Conservation (phyloP, 2,113 vertebrate species). For the Carollia perspicillata region DNA sequence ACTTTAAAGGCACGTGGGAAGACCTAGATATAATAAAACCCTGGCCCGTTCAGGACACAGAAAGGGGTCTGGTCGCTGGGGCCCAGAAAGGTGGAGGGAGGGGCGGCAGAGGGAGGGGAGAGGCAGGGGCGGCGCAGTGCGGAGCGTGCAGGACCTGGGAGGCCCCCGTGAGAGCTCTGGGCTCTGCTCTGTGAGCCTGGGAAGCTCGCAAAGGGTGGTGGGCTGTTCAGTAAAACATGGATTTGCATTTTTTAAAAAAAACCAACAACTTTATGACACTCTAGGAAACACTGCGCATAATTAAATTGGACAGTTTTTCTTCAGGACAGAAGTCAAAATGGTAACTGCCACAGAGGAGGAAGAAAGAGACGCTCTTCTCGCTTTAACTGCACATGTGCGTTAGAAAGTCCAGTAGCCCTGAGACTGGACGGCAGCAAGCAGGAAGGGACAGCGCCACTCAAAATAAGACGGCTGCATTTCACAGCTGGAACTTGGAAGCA, state of each 20-base stretch:
- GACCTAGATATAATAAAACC: not conserved
- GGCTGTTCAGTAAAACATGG: not conserved
- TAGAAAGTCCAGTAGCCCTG: constrained; percentile 74
- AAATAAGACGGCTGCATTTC: not conserved
- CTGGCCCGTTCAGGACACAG: not conserved
- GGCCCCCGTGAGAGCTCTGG: not conserved
- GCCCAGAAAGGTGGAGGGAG: not conserved
- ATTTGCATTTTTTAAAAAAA: constrained; percentile 57
- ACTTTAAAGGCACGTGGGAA: not conserved
- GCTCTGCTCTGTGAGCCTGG: not conserved
- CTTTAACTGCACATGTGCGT: constrained; percentile 64
- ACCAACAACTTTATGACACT: constrained; percentile 81
- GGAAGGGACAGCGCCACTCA: not conserved
- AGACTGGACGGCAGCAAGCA: constrained; percentile 69
- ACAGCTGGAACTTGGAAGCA: constrained; percentile 77
- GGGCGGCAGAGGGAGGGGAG: rapidly evolving
- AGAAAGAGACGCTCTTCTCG: not conserved
- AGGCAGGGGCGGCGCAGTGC: rapidly evolving
- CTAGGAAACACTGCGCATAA: constrained; percentile 84
- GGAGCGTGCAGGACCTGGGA: rapidly evolving
- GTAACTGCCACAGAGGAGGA: constrained; percentile 22
- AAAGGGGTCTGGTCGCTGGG: not conserved
- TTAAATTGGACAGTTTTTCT: constrained; percentile 61
- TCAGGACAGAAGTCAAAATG: not conserved
- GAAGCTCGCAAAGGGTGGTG: not conserved